These are phyloP conservation scores for Globia sparganii DNA, from an alignment of 2,888 invertebrate genomes.

Conservation along the genomic window DNA sequence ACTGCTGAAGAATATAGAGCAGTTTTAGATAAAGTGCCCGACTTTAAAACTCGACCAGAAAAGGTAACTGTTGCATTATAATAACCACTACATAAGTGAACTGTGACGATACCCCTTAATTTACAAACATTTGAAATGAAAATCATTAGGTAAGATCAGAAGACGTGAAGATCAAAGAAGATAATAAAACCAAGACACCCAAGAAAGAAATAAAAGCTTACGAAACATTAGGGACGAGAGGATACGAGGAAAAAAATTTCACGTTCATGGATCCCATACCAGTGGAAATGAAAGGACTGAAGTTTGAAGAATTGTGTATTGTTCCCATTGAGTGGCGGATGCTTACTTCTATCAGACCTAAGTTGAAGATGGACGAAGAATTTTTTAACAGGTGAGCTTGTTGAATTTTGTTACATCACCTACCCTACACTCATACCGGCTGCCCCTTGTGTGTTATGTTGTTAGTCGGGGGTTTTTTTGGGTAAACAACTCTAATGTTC, in stretches of 20 bases:
- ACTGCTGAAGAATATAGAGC: constrained; percentile 95
- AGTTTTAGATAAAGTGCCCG: constrained; percentile 96
- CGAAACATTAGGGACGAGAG: constrained; percentile 92
- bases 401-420: background rate
- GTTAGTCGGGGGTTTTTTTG: background rate
- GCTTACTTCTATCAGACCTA: constrained; percentile 96
- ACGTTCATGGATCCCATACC: constrained; percentile 94
- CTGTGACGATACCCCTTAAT: constrained; percentile 14
- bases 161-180: constrained; percentile 94
- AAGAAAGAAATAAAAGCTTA: constrained; percentile 93
- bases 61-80: constrained; percentile 89
- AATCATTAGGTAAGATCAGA: constrained; percentile 92
- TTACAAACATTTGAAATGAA: constrained; percentile 49
- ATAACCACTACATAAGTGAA: constrained; percentile 40
- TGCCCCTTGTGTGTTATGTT: background rate
- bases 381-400: constrained; percentile 93
- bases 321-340: constrained; percentile 98
- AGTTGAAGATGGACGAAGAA: constrained; percentile 95
- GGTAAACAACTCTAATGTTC: background rate
- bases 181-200: constrained; percentile 93
- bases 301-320: constrained; percentile 94
- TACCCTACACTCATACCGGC: background rate
- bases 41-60: constrained; percentile 96
- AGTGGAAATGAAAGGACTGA: constrained; percentile 94
- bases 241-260: constrained; percentile 89